phyloP scores from a whole-genome alignment of 2,888 invertebrate species.

The Sturmia bella region DNA sequence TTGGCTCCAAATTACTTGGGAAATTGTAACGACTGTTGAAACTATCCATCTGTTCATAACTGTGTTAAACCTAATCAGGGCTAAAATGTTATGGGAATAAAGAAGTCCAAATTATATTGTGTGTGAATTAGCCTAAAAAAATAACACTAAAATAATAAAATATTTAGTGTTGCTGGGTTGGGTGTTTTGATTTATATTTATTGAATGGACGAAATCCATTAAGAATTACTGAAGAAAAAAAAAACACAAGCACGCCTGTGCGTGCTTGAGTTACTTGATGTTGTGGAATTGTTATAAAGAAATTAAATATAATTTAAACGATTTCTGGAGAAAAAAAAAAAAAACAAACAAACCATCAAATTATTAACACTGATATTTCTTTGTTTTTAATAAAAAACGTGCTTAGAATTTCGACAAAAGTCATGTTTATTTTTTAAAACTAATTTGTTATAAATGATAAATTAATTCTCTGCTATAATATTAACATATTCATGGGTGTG shows the following conservation, averaged over 20 bases:
- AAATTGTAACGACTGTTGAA: conserved; percentile 7
- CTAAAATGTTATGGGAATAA: conserved; percentile 59
- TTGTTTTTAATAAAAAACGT: background rate
- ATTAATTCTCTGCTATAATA: too few relatives aligned
- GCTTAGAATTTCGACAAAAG: too few relatives aligned
- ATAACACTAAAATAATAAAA: conserved; percentile 29
- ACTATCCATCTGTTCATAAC: conserved; percentile 36
- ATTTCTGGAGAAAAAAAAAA: background rate
- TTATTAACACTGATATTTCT: too few relatives aligned
- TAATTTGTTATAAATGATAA: too few relatives aligned
- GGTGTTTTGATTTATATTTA: conserved; percentile 68
- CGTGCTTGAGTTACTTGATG: conserved; percentile 44
- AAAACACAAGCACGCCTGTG: conserved; percentile 12
- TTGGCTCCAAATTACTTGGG: conserved; percentile 10
- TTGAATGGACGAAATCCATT: conserved; percentile 39
- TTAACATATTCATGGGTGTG: too few relatives aligned
- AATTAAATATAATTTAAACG: background rate
- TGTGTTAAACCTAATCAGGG: conserved; percentile 54
- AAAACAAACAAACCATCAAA: too few relatives aligned
- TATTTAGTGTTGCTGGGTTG: conserved; percentile 48
- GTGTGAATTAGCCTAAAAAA: conserved; percentile 61
- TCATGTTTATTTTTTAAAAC: too few relatives aligned
- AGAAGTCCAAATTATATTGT: conserved; percentile 47
- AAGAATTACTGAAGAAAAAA: conserved; percentile 6
- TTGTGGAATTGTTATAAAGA: background rate